A percentile compares a stretch with the other conserved stretches of the same genome.
These are phyloP conservation scores for Amblyopsis hoosieri DNA, from an alignment of 2,797 vertebrate species.

Conservation along the genomic window DNA sequence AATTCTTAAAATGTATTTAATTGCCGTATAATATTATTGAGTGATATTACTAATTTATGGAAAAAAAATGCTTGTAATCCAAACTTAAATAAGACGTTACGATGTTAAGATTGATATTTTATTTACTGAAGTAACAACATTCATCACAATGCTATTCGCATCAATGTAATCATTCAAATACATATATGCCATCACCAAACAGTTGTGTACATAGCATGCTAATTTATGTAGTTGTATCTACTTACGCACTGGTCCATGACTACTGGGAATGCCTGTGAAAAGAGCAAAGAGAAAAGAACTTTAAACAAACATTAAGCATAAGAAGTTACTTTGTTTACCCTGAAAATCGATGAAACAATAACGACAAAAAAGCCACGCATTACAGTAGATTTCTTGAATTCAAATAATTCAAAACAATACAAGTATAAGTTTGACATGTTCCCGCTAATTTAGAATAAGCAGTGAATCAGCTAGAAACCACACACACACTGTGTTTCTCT, in stretches of 20 bases:
- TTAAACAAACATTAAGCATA: conserved; percentile 31
- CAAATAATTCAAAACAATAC: conserved; percentile 16
- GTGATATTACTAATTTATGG: no score
- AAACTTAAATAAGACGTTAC: no score
- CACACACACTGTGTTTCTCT: conserved; percentile 19
- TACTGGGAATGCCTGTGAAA: conserved; percentile 88
- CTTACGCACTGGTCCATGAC: conserved; percentile 94
- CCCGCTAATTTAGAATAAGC: conserved; percentile 45
- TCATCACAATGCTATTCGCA: conserved; percentile 13
- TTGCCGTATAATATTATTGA: no score
- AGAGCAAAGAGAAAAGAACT: conserved; percentile 61
- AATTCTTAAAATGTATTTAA: no score
- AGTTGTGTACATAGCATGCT: conserved; percentile 46
- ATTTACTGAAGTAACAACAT: no score
- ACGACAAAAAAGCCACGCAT: not conserved
- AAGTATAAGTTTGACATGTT: not conserved
- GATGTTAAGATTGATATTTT: no score
- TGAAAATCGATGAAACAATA: conserved; percentile 7
- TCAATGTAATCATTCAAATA: conserved; percentile 40
- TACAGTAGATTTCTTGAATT: conserved; percentile 7
- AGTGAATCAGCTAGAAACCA: conserved; percentile 15
- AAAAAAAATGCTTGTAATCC: no score
- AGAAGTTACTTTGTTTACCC: conserved; percentile 1
- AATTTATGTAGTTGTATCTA: conserved; percentile 59
- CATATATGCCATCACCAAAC: conserved; percentile 33